Percentiles rank a stretch among this genome's conserved stretches.
Conservation (phyloP, 2,888 invertebrate species). For the Alitta virens region DNA sequence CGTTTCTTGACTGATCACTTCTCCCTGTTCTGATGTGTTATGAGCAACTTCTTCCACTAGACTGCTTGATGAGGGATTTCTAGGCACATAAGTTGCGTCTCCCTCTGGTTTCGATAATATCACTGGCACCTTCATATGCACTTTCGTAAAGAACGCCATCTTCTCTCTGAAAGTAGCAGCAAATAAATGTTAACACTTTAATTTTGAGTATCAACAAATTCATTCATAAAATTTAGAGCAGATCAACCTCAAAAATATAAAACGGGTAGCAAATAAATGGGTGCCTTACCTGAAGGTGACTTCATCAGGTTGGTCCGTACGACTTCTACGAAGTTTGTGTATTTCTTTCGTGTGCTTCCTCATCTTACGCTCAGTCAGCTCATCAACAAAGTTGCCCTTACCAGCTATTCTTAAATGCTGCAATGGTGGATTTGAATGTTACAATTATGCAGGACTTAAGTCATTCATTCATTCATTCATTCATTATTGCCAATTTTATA, state of each 20-base stretch:
- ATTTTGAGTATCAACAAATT: no score
- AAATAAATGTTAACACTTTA: not conserved
- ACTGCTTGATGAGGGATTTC: no score
- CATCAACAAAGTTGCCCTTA: not conserved
- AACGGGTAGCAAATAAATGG: no score
- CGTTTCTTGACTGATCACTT: no score
- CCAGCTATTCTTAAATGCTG: no score
- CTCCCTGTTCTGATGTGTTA: no score
- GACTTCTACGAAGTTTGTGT: conserved; percentile 82
- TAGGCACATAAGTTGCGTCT: not conserved
- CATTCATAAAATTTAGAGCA: no score
- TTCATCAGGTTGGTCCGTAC: conserved; percentile 84
- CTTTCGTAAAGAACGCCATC: conserved; percentile 88
- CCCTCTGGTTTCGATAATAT: not conserved
- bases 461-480: not conserved
- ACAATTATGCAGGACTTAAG: not conserved
- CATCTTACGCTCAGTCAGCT: conserved; percentile 74
- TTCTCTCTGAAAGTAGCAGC: conserved; percentile 75
- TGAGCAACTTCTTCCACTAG: no score
- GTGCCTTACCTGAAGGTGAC: conserved; percentile 91
- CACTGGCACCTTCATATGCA: conserved; percentile 37
- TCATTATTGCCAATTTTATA: no score
- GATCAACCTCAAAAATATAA: no score
- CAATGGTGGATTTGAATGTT: not conserved
- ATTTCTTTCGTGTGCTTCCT: conserved; percentile 88